phyloP scores from a whole-genome alignment of 2,113 vertebrate species.

The Turdus rufiventris region DNA sequence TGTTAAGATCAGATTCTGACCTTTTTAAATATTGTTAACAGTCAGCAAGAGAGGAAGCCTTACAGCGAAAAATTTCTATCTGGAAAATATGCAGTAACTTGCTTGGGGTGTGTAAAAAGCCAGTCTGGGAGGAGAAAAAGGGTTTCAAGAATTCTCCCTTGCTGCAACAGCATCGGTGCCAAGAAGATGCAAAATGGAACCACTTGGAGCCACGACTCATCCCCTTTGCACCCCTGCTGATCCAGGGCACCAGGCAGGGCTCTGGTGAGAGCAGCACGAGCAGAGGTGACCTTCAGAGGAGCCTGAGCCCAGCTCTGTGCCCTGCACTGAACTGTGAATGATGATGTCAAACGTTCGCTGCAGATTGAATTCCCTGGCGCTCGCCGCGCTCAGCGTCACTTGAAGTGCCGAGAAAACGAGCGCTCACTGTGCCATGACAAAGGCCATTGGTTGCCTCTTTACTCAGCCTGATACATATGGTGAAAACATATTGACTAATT shows the following conservation, averaged over 20 bases:
- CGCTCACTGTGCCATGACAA: constrained; percentile 47
- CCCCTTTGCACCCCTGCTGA: background rate
- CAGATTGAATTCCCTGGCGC: constrained; percentile 39
- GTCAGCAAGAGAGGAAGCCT: constrained; percentile 21
- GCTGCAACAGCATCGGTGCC: background rate
- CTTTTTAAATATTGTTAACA: constrained; percentile 38
- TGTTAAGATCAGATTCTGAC: constrained; percentile 22
- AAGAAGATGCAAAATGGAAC: background rate
- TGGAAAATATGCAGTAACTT: constrained; percentile 13
- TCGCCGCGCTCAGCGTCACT: constrained; percentile 29
- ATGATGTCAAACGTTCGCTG: background rate
- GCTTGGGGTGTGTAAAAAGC: background rate
- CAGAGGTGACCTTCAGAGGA: background rate
- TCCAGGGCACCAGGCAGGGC: background rate
- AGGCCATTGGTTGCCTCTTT: constrained; percentile 52
- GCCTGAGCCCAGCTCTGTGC: background rate
- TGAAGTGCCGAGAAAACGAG: constrained; percentile 35
- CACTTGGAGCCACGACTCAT: background rate
- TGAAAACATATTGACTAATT: constrained; percentile 66
- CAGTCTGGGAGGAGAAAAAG: background rate
- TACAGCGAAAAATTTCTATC: background rate
- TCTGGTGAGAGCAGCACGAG: background rate
- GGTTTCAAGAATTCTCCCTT: background rate
- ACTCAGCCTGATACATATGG: constrained; percentile 30
- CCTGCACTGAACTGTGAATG: background rate